Conservation (phyloP, 2,113 vertebrate genomes). For the Cichladusa arquata region DNA sequence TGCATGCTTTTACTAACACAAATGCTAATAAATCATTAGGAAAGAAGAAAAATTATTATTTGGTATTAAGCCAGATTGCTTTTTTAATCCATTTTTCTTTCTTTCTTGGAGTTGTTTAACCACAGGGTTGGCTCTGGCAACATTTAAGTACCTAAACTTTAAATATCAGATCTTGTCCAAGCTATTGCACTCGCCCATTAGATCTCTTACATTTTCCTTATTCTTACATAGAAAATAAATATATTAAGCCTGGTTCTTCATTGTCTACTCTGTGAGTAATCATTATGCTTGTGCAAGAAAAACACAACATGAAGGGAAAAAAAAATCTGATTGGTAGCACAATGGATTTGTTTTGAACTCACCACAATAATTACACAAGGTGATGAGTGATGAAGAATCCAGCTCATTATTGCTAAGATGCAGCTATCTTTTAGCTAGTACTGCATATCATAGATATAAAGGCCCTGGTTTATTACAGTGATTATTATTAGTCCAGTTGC, state of each 20-base stretch:
- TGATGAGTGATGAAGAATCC: not conserved
- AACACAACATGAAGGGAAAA: not conserved
- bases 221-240: conserved; percentile 1
- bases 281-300: not conserved
- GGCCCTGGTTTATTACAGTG: not conserved
- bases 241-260: not conserved
- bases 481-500: conserved; percentile 37
- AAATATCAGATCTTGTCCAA: not conserved
- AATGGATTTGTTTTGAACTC: conserved; percentile 20
- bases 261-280: not conserved
- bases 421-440: not conserved
- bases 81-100: not conserved
- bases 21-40: not conserved
- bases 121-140: not conserved
- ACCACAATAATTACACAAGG: conserved; percentile 10
- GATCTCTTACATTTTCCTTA: not conserved
- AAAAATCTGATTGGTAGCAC: not conserved
- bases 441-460: not conserved
- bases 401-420: conserved; percentile 29
- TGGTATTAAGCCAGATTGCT: not conserved
- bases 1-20: not conserved
- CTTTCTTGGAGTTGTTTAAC: not conserved
- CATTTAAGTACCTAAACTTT: not conserved
- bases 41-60: not conserved
- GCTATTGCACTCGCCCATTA: not conserved